Conservation (phyloP, 2,113 vertebrate genomes). For the Sporophila hypoxantha region DNA sequence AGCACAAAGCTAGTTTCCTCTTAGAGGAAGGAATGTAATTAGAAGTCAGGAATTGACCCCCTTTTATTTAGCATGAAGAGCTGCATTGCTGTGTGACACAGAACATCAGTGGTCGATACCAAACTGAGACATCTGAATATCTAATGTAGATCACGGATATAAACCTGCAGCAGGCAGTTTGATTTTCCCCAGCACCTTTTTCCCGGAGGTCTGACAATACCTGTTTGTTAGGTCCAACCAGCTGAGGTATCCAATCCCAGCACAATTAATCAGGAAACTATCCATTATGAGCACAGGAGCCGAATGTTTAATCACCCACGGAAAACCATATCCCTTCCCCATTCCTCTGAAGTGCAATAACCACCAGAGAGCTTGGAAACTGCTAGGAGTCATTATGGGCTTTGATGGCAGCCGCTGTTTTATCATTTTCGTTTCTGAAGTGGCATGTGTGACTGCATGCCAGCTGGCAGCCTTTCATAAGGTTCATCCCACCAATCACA, state of each 20-base stretch:
- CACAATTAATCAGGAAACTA: neutral
- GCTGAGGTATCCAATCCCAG: neutral
- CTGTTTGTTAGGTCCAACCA: neutral
- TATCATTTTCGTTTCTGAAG: neutral
- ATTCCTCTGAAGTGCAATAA: neutral
- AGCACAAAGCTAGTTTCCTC: neutral
- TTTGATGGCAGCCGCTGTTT: neutral
- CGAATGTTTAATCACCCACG: neutral
- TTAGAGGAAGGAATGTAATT: neutral
- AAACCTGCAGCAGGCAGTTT: neutral
- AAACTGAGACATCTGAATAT: neutral
- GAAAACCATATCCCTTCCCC: neutral
- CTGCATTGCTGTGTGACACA: neutral
- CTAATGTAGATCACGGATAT: neutral
- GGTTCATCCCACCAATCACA: neutral
- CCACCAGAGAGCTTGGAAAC: neutral
- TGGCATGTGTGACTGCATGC: rapidly evolving
- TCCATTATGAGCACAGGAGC: neutral
- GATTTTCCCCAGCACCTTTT: neutral
- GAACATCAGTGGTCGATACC: neutral
- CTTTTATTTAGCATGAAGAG: neutral
- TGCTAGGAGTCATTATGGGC: neutral
- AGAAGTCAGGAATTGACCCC: neutral
- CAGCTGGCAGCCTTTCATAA: neutral
- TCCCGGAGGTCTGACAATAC: neutral